A percentile compares a stretch with the other conserved stretches of the same genome.
Conservation (phyloP, 2,113 vertebrate genomes). For the Chitala chitala region DNA sequence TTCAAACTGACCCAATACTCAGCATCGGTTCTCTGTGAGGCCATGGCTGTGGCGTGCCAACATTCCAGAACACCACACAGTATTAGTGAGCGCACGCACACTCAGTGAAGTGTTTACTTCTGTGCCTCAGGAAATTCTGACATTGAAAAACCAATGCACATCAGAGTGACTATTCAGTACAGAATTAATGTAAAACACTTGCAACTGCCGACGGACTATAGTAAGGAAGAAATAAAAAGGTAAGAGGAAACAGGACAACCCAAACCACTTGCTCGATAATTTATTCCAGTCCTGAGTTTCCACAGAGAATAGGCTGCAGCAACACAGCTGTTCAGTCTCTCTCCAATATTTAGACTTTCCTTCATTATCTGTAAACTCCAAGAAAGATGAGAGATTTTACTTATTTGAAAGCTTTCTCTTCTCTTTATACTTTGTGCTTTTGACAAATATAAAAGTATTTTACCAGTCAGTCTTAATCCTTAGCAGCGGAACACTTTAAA, state of each 20-base stretch:
- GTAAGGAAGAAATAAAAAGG: no score
- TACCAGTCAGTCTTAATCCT: no score
- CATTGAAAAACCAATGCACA: background rate
- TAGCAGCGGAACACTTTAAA: no score
- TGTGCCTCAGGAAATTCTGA: background rate
- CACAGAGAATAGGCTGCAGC: background rate
- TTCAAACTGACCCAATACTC: no score
- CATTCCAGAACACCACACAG: background rate
- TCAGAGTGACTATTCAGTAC: background rate
- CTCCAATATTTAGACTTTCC: background rate
- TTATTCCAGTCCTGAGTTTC: background rate
- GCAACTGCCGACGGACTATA: background rate
- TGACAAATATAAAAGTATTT: background rate
- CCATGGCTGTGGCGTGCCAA: background rate
- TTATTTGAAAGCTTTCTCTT: background rate
- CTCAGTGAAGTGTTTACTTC: background rate
- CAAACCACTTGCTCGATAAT: background rate
- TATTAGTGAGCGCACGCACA: background rate
- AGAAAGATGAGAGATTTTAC: background rate
- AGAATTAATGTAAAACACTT: constrained; percentile 14
- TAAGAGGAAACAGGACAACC: background rate
- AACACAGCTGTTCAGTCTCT: background rate
- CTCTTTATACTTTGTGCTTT: background rate
- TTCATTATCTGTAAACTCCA: background rate
- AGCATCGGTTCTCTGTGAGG: no score